Evolutionary conservation across 1,140 invertebrate species (phyloP), one percentile per base, ranked within the genome.

Genomic region (Nasonia longicornis): DNA sequence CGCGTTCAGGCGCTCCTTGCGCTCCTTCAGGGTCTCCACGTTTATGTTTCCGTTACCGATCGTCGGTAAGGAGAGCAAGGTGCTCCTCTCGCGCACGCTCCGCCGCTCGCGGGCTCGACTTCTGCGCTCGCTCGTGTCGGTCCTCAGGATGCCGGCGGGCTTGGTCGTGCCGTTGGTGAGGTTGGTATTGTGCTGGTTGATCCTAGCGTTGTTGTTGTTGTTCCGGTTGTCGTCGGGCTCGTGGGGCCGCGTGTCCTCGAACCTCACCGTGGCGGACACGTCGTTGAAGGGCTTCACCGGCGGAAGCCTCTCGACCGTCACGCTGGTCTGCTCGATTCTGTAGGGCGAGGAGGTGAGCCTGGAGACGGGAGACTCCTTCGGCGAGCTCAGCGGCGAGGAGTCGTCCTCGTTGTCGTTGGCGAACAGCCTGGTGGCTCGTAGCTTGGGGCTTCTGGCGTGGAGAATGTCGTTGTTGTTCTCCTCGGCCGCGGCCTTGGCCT

Each of bases 41-140:
- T 72, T 83, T 1, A 74, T 12, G n/a, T 69, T 75, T 2, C 31
- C 81, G 38, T 82, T 81, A 42, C 20, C 22, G 14, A 76, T 31
- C 1, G 64, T 29, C 3, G 79, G 72, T 10, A 76, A 42, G 0
- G 74, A 81, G 6, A 77, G 10, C 29, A 76, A 71, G 12, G 12
- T 82, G 77, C 0, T 66, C 69, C 42, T 85, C 2, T 87, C 87
- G 0, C 88, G 83, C 22, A 86, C 70, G n/a, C 79, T 83, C 8
- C 86, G 85, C n/a, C 89, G 86, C 82, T 91, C 89, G n/a, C 89
- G 85, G 0, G 89, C 87, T 14, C 90, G 82, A 42, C 89, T 90
- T 29, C 89, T 85, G 7, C 90, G 85, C 69, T 91, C 89, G 6
- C 70, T 84, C 14, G 84, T 79, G 22, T 90, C 89, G 8, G 76